These are phyloP conservation scores for Tenthredo notha DNA, from an alignment of 2,888 invertebrate genomes.

Conservation along the genomic window DNA sequence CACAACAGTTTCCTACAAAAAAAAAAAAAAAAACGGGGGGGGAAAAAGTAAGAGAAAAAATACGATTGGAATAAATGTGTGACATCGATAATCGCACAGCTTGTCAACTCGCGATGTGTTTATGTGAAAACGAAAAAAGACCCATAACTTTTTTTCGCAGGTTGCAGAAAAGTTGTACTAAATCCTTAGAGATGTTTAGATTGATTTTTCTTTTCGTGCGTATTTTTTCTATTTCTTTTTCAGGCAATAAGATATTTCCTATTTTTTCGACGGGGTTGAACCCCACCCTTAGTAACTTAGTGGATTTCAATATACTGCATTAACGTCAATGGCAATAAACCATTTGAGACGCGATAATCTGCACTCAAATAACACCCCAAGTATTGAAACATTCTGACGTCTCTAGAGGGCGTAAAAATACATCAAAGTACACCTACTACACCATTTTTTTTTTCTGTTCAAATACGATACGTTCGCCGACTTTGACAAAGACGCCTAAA, in stretches of 20 bases:
- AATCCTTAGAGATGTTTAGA: not conserved
- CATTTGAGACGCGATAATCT: conserved; percentile 31
- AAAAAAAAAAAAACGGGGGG: not conserved
- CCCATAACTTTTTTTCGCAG: not conserved
- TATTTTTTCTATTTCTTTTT: not conserved
- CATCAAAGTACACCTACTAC: not conserved
- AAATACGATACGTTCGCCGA: not conserved
- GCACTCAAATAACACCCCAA: conserved; percentile 30
- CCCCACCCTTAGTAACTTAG: conserved; percentile 8
- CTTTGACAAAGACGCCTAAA: not conserved
- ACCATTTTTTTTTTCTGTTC: not conserved
- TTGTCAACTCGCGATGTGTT: not conserved
- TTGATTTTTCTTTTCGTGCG: not conserved
- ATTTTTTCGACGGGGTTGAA: conserved; percentile 1
- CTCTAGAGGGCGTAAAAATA: conserved; percentile 24
- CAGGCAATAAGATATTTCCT: not conserved
- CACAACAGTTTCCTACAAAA: not conserved
- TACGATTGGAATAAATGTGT: not conserved
- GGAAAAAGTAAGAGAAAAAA: no score
- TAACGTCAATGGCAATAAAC: conserved; percentile 40
- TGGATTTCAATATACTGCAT: conserved; percentile 41
- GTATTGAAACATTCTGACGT: conserved; percentile 26
- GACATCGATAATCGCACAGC: not conserved
- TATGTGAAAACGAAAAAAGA: not conserved
- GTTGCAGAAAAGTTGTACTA: not conserved